Percentiles rank a stretch among this genome's conserved stretches.
phyloP scores from a whole-genome alignment of 2,888 invertebrate species.

The Parnassius glacialis region DNA sequence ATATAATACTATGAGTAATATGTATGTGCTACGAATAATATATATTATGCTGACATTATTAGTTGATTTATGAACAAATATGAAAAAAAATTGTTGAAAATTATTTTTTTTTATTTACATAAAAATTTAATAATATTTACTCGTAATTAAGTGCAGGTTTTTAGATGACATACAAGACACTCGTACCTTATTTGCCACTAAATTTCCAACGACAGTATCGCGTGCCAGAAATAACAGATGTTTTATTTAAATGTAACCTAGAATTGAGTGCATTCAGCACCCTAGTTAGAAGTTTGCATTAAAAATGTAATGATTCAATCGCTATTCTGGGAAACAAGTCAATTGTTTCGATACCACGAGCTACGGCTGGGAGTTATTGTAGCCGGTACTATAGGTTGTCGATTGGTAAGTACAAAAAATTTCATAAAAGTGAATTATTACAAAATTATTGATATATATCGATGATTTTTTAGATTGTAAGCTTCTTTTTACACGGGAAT shows the following conservation, averaged over 20 bases:
- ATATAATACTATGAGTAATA: too few relatives aligned
- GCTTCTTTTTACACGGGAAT: too few relatives aligned
- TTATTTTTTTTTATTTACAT: background rate
- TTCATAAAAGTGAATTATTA: too few relatives aligned
- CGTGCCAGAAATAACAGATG: slow-evolving; percentile 46
- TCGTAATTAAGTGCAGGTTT: slow-evolving; percentile 5
- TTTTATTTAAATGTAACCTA: slow-evolving; percentile 45
- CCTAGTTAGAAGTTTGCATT: slow-evolving; percentile 44
- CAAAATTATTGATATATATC: too few relatives aligned
- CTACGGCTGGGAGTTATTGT: slow-evolving; percentile 9
- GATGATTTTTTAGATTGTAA: too few relatives aligned
- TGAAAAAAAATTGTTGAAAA: too few relatives aligned
- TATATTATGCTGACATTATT: too few relatives aligned
- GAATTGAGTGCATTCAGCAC: slow-evolving; percentile 32
- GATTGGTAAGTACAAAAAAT: background rate
- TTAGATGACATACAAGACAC: slow-evolving; percentile 3
- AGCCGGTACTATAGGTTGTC: slow-evolving; percentile 9
- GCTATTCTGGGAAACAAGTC: slow-evolving; percentile 60
- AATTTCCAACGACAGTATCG: slow-evolving; percentile 32
- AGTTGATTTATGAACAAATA: too few relatives aligned
- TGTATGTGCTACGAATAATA: too few relatives aligned
- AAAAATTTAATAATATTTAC: slow-evolving; percentile 14
- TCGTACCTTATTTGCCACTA: slow-evolving; percentile 7
- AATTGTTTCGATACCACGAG: slow-evolving; percentile 44
- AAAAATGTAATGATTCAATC: slow-evolving; percentile 68